Conservation (phyloP, 2,797 vertebrate genomes). For the Sebastiscus albofasciatus region DNA sequence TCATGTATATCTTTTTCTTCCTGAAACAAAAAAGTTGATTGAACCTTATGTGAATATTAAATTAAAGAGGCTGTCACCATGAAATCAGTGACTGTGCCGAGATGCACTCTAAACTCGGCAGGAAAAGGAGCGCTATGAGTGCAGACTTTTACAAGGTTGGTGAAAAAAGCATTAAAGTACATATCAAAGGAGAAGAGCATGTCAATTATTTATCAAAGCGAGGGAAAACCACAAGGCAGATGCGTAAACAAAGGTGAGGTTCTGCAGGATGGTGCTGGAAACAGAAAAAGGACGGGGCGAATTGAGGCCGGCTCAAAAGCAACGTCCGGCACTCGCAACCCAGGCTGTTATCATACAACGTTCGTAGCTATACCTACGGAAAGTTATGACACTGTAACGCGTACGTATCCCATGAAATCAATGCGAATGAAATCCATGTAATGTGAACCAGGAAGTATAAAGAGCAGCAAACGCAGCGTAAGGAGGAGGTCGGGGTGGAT, state of each 20-base stretch:
- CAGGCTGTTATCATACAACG: not conserved
- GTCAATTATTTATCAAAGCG: conserved; percentile 80
- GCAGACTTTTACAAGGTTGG: conserved; percentile 62
- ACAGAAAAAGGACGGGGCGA: conserved; percentile 4
- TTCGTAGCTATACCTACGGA: not conserved
- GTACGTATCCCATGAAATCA: not conserved
- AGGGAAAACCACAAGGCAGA: conserved; percentile 56
- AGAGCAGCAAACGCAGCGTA: too few relatives aligned
- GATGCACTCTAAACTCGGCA: conserved; percentile 63
- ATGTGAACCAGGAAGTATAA: not conserved
- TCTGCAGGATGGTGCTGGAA: conserved; percentile 30
- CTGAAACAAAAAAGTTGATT: conserved; percentile 6
- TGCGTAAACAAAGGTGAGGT: conserved; percentile 70
- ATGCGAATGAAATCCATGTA: not conserved
- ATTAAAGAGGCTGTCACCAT: conserved; percentile 43
- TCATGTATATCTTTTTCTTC: conserved; percentile 3
- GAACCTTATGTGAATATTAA: conserved; percentile 51
- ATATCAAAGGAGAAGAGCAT: conserved; percentile 73
- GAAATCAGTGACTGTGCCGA: conserved; percentile 45
- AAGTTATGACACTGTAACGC: not conserved
- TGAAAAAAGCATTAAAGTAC: conserved; percentile 72
- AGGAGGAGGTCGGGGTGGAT: too few relatives aligned
- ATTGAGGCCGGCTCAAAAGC: not conserved
- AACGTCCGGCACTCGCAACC: not conserved
- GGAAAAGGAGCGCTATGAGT: conserved; percentile 44